Evolutionary conservation across 2,797 vertebrate species (phyloP).

Genomic region (Pangasius mekongensis): DNA sequence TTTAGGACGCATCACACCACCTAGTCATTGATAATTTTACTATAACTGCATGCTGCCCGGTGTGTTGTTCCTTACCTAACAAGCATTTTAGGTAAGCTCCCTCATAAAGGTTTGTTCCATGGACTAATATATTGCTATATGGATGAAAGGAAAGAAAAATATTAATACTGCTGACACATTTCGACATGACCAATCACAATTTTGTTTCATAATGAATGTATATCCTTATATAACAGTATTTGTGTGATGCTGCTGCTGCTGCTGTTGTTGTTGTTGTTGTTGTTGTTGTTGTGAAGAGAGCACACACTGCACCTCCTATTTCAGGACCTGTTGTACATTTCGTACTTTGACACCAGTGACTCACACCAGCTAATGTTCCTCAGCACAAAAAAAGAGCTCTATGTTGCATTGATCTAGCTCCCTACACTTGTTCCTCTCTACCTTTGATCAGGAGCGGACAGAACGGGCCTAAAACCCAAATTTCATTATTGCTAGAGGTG

Average conservation of each 20-base stretch:
- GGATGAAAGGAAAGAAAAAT: neutral
- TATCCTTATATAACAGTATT: neutral
- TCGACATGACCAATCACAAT: neutral
- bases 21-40: neutral
- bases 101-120: neutral
- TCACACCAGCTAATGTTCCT: neutral
- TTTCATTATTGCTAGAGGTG: slow-evolving; percentile 47
- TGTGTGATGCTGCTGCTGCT: neutral
- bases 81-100: neutral
- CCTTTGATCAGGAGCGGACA: slow-evolving; percentile 28
- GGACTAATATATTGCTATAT: neutral
- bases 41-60: neutral
- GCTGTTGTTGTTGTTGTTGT: neutral
- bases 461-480: slow-evolving; percentile 29
- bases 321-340: slow-evolving; percentile 5
- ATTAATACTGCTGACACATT: neutral
- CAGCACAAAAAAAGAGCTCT: neutral
- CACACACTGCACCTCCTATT: slow-evolving; percentile 3
- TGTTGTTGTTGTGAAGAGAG: neutral
- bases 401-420: slow-evolving; percentile 9
- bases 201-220: neutral
- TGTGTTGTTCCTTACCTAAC: neutral
- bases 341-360: neutral
- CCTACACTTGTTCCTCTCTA: slow-evolving; percentile 17
- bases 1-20: neutral